phyloP scores from a whole-genome alignment of 2,797 vertebrate genomes.

The Euthynnus affinis region DNA sequence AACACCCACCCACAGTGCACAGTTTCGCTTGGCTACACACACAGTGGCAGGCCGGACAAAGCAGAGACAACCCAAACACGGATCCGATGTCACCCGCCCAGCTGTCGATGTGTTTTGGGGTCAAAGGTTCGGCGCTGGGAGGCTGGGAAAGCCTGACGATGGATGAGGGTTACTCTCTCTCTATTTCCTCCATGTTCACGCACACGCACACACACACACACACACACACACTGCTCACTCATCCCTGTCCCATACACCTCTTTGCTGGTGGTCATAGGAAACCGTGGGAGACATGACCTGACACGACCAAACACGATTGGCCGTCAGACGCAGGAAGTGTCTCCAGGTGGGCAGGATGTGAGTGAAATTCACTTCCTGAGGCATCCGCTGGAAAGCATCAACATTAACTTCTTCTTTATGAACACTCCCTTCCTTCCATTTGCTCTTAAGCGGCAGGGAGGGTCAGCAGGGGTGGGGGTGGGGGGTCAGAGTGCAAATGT shows the following conservation, averaged over 20 bases:
- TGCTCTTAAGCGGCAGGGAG: slow-evolving; percentile 14
- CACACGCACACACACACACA: slow-evolving; percentile 18
- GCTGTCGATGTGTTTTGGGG: slow-evolving; percentile 80
- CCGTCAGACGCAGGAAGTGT: slow-evolving; percentile 59
- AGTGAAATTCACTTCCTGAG: slow-evolving; percentile 63
- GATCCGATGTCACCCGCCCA: slow-evolving; percentile 79
- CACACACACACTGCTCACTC: slow-evolving; percentile 9
- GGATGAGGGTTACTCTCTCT: slow-evolving; percentile 36
- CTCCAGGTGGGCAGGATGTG: slow-evolving; percentile 77
- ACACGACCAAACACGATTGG: slow-evolving; percentile 59
- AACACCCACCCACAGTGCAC: slow-evolving; percentile 52
- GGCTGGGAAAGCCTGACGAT: slow-evolving; percentile 69
- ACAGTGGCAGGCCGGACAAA: slow-evolving; percentile 73
- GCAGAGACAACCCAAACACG: slow-evolving; percentile 80
- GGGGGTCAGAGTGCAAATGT: slow-evolving; percentile 48
- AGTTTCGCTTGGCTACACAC: slow-evolving; percentile 61
- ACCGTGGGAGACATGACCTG: slow-evolving; percentile 64
- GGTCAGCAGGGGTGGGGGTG: too few relatives aligned
- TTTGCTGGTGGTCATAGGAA: slow-evolving; percentile 52
- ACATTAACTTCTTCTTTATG: slow-evolving; percentile 40
- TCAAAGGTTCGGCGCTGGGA: slow-evolving; percentile 70
- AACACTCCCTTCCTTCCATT: slow-evolving; percentile 59
- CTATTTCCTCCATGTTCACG: neutral
- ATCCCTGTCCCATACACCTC: slow-evolving; percentile 25
- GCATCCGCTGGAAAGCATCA: slow-evolving; percentile 31